phyloP scores from a whole-genome alignment of 2,113 vertebrate genomes.

The Nymphicus hollandicus region DNA sequence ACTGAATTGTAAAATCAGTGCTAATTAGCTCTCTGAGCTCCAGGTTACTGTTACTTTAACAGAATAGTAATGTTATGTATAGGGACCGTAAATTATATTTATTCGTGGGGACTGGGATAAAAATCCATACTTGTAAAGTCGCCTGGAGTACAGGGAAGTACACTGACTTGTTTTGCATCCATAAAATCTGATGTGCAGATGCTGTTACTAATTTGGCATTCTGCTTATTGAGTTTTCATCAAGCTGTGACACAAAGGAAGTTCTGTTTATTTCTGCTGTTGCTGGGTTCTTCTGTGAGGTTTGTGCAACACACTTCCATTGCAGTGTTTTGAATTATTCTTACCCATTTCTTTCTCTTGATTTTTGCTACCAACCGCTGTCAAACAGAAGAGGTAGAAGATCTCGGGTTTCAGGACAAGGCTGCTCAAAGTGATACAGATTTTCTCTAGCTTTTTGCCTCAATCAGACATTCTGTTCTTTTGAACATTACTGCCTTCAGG shows the following conservation, averaged over 20 bases:
- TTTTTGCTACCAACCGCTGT: neutral
- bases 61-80: neutral
- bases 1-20: neutral
- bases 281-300: neutral
- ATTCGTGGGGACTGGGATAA: neutral
- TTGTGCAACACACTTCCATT: neutral
- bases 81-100: neutral
- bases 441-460: neutral
- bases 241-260: neutral
- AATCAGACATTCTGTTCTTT: neutral
- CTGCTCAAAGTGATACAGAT: neutral
- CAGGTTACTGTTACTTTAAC: neutral
- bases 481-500: neutral
- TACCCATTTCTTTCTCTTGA: neutral
- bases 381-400: neutral
- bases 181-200: neutral
- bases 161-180: neutral
- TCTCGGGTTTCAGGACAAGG: neutral
- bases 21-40: neutral
- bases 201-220: neutral
- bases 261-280: neutral
- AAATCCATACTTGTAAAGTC: neutral
- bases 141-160: neutral
- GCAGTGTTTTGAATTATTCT: neutral
- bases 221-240: neutral